These are phyloP conservation scores for Porites divaricata DNA, from an alignment of 92 coral and sea anemone species.

Conservation along the genomic window DNA sequence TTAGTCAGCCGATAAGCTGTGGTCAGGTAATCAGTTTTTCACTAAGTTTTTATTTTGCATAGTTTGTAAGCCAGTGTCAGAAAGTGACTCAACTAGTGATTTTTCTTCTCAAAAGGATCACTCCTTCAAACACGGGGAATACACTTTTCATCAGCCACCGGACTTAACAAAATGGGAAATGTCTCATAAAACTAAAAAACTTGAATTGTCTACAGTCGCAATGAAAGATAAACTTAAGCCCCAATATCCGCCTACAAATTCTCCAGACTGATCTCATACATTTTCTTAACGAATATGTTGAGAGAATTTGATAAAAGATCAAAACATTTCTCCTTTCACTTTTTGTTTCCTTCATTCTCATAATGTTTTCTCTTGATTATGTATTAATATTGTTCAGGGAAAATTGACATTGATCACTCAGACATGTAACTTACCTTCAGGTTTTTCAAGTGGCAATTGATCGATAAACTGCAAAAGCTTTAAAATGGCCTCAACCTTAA, in stretches of 20 bases:
- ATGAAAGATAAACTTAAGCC: too few relatives aligned
- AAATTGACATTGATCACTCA: too few relatives aligned
- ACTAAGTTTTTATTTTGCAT: not conserved
- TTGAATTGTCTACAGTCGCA: too few relatives aligned
- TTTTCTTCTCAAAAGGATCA: conserved; percentile 10
- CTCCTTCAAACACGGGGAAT: conserved; percentile 57
- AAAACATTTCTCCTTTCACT: too few relatives aligned
- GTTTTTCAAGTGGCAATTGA: conserved; percentile 82
- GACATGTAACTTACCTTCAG: conserved; percentile 65
- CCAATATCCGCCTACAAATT: too few relatives aligned
- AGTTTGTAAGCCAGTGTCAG: conserved; percentile 19
- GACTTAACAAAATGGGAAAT: not conserved
- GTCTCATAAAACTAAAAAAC: not conserved
- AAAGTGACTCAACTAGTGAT: conserved; percentile 36
- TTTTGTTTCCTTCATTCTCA: too few relatives aligned
- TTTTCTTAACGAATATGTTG: too few relatives aligned
- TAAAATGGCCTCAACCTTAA: conserved; percentile 82
- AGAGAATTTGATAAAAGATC: too few relatives aligned
- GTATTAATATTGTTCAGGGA: too few relatives aligned
- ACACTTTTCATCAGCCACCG: conserved; percentile 44
- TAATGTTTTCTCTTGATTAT: too few relatives aligned
- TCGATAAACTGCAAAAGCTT: conserved; percentile 77
- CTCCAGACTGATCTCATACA: too few relatives aligned
- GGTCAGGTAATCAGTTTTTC: not conserved
- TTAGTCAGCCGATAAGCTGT: not conserved